These are phyloP conservation scores for Harmothoe impar DNA, from an alignment of 2,888 invertebrate species.

Conservation along the genomic window DNA sequence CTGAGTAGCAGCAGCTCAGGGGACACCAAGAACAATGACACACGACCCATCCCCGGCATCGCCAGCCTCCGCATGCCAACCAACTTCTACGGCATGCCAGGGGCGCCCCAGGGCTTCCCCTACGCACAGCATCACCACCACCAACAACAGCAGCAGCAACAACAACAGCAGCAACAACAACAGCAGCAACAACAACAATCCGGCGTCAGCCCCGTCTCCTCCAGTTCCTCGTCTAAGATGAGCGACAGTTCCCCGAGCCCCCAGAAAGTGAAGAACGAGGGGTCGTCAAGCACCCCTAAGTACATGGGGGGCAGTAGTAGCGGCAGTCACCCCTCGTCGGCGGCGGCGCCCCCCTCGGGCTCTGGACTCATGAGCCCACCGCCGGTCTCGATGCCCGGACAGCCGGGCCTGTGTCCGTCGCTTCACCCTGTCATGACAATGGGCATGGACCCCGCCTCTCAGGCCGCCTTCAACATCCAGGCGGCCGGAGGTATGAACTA, in stretches of 20 bases:
- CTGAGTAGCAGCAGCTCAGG: too few relatives aligned
- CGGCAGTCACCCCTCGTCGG: not conserved
- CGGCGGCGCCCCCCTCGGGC: not conserved
- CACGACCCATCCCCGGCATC: slow-evolving; percentile 41
- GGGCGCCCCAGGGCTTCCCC: not conserved
- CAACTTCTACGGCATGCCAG: not conserved
- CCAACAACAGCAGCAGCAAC: not conserved
- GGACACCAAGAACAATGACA: not conserved
- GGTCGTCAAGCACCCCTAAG: not conserved
- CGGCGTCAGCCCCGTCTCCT: slow-evolving; percentile 21
- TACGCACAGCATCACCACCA: not conserved
- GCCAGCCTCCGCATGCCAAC: slow-evolving; percentile 13
- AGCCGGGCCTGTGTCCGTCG: slow-evolving; percentile 57
- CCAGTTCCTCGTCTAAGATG: not conserved
- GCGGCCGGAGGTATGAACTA: slow-evolving; percentile 48
- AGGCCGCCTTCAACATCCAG: slow-evolving; percentile 39
- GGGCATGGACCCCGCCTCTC: slow-evolving; percentile 40
- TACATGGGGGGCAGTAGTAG: not conserved
- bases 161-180: slow-evolving; percentile 30
- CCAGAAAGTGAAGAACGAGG: slow-evolving; percentile 34
- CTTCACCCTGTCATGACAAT: slow-evolving; percentile 60
- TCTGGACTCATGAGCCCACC: not conserved
- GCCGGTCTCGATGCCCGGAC: slow-evolving; percentile 33
- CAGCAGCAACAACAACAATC: not conserved
- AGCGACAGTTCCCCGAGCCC: slow-evolving; percentile 46